Evolutionary conservation across 2,113 vertebrate genomes (phyloP).

Genomic region (Carettochelys insculpta): DNA sequence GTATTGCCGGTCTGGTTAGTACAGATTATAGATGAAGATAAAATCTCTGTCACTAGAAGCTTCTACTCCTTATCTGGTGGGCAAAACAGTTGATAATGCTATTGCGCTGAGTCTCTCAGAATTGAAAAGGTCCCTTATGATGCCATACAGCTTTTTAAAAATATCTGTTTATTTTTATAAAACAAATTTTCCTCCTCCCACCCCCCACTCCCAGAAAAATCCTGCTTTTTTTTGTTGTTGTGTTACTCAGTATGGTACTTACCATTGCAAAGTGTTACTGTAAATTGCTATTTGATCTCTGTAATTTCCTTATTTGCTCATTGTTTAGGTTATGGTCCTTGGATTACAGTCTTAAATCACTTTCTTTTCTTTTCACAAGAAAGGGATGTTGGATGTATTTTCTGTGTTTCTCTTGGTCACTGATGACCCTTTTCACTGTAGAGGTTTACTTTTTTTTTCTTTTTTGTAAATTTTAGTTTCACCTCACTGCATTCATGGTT

Average conservation of each 20-base stretch:
- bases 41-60: neutral
- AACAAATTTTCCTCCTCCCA: neutral
- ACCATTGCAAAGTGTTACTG: neutral
- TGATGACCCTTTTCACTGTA: neutral
- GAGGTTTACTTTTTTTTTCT: neutral
- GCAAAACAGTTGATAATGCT: neutral
- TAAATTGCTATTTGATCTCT: neutral
- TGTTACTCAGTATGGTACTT: neutral
- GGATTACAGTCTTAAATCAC: neutral
- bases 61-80: rapidly evolving
- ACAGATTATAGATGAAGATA: neutral
- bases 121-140: neutral
- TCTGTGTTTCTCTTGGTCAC: neutral
- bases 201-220: neutral
- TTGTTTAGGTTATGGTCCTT: neutral
- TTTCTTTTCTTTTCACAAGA: neutral
- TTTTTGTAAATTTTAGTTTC: neutral
- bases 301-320: neutral
- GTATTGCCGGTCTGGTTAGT: neutral
- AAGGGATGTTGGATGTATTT: neutral
- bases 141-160: neutral
- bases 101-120: neutral
- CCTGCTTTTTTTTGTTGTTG: neutral
- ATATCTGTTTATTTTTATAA: neutral
- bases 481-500: no score